phyloP scores from a whole-genome alignment of 92 coral and sea anemone species.

The Plumapathes pennacea region DNA sequence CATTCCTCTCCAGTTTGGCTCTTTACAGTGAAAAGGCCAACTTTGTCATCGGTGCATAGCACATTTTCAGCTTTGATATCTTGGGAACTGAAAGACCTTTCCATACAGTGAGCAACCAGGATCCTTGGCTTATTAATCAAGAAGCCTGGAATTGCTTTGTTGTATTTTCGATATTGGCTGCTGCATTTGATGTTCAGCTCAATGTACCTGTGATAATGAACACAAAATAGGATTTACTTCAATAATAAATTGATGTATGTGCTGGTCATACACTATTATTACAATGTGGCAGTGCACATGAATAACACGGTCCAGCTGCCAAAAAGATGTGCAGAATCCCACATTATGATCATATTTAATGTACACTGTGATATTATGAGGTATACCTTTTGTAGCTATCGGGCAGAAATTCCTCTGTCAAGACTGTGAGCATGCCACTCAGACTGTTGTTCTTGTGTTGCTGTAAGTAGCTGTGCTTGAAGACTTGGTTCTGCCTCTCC shows the following conservation, averaged over 20 bases:
- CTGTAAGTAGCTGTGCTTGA: conserved; percentile 48
- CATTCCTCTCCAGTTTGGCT: not conserved
- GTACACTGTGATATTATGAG: too few species aligned
- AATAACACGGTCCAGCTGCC: too few species aligned
- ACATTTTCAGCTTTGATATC: conserved; percentile 2
- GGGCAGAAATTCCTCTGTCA: conserved; percentile 57
- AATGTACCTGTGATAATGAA: conserved; percentile 15
- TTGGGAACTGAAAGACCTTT: not conserved
- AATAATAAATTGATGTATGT: not conserved
- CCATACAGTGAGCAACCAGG: conserved; percentile 19
- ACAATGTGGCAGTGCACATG: too few species aligned
- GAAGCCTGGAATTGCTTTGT: conserved; percentile 17
- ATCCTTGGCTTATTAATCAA: conserved; percentile 32
- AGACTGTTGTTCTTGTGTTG: conserved; percentile 33
- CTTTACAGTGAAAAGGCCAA: conserved; percentile 1
- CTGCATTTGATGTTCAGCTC: conserved; percentile 32
- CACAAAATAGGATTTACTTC: not conserved
- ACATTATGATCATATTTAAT: too few species aligned
- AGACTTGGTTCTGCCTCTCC: conserved; percentile 55
- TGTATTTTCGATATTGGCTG: conserved; percentile 19
- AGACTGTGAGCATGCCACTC: conserved; percentile 46
- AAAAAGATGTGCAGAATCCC: too few species aligned
- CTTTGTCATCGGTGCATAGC: conserved; percentile 6
- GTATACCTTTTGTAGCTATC: conserved; percentile 67
- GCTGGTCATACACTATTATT: too few species aligned